Base-by-base conservation (phyloP, 2,888 invertebrate species). In the Nineta flava region DNA sequence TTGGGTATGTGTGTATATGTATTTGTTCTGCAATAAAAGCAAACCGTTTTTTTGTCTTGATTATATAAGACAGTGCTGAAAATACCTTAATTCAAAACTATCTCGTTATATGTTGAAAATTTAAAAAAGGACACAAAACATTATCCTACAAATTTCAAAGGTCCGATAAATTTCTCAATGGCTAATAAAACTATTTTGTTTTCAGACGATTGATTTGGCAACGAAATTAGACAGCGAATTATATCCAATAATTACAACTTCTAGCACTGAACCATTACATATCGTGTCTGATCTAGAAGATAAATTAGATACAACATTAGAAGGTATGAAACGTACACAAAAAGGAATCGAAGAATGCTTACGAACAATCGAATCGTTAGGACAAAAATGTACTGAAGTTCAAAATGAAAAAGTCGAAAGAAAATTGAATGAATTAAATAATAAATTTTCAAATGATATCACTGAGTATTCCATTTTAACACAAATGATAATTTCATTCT, bases 171-270 rank as follows among this genome's bases (percentile, higher is more conserved):
- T n/a, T n/a, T n/a, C n/a, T n/a, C n/a, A n/a, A n/a, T n/a, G n/a
- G n/a, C n/a, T n/a, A n/a, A n/a, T n/a, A n/a, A n/a, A n/a, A n/a
- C n/a, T n/a, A n/a, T n/a, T 48, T 10, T 31, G 51, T 54, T 61
- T 65, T 16, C 59, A 81, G 81, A 79, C 76, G 17, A 72, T 81
- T 54, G 74, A 74, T 56, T 77, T 77, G 73, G 77, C 78, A 56
- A 74, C 79, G 3, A 76, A 80, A 64, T 70, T 84, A 58, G 81
- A 83, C 60, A 74, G 76, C 46, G 81, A 84, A 59, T 67, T 87
- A 51, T 87, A 85, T 71, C 86, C 87, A 17, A 74, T 83, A 46
- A 77, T 87, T 55, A 79, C 77, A 46, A 75, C 77, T 13, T 70
- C 15, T 15, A 49, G 38, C 13, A 19, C 38, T 13, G 73, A 74